These are phyloP conservation scores for Cryptotermes secundus DNA, from an alignment of 1,140 invertebrate species.

Conservation along the genomic window DNA sequence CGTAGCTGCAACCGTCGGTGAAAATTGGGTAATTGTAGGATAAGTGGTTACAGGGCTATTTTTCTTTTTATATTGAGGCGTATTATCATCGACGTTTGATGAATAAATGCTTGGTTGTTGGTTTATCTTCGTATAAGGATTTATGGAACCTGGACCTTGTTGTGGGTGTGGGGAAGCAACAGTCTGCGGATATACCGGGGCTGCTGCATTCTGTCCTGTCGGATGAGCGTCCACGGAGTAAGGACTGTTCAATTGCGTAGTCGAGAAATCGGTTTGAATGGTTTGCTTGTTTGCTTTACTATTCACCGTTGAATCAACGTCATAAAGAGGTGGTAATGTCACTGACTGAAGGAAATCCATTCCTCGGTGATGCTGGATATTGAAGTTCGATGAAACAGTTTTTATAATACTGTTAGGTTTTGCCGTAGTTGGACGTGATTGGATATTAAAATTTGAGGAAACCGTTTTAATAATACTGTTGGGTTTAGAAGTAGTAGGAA, in stretches of 20 bases:
- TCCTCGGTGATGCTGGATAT: background rate
- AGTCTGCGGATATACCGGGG: background rate
- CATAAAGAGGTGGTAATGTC: background rate
- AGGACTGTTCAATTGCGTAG: background rate
- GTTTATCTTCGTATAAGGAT: background rate
- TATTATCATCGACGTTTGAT: background rate
- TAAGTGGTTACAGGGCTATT: background rate
- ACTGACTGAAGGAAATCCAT: conserved; percentile 16
- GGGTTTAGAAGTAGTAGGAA: background rate
- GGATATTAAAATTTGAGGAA: background rate
- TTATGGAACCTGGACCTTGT: background rate
- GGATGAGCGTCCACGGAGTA: background rate
- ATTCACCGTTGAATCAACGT: background rate
- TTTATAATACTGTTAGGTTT: background rate
- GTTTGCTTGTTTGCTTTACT: background rate
- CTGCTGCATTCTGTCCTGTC: background rate
- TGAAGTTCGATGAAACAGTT: background rate
- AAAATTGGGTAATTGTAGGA: background rate
- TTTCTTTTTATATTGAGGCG: background rate
- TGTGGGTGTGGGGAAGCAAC: background rate
- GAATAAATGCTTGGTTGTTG: background rate
- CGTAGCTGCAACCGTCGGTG: background rate
- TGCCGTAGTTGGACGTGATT: background rate
- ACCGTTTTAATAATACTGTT: background rate
- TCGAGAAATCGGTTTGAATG: background rate